These are phyloP conservation scores for Periophthalmus modestus DNA, from an alignment of 2,113 vertebrate species.

Conservation along the genomic window DNA sequence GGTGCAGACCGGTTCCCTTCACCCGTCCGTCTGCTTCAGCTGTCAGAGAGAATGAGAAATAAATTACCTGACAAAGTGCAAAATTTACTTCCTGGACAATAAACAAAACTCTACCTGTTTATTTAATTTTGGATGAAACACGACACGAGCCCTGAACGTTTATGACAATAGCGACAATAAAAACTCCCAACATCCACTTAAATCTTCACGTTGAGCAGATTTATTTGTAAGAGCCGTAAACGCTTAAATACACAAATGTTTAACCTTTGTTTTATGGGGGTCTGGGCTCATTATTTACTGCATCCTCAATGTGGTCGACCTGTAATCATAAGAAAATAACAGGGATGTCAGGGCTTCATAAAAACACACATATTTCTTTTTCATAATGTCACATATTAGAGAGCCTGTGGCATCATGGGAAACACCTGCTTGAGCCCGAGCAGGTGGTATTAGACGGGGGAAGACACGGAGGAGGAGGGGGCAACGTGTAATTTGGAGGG, in stretches of 20 bases:
- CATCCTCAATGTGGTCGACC: constrained; percentile 17
- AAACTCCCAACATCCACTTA: neutral
- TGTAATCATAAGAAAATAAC: constrained; percentile 61
- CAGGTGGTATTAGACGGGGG: constrained; percentile 39
- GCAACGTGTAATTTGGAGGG: constrained; percentile 52
- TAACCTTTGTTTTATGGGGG: neutral
- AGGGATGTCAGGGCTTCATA: constrained; percentile 47
- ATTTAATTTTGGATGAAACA: neutral
- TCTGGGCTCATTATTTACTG: neutral
- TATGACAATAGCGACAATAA: neutral
- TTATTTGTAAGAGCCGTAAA: neutral
- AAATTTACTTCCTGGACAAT: neutral
- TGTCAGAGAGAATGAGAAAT: no score
- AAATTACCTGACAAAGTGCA: no score
- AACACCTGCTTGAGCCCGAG: constrained; percentile 65
- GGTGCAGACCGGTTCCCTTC: no score
- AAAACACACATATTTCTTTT: constrained; percentile 51
- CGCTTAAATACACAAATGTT: neutral
- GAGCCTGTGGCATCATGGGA: constrained; percentile 51
- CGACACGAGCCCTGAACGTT: neutral
- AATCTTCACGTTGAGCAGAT: neutral
- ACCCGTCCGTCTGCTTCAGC: no score
- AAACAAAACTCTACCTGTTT: neutral
- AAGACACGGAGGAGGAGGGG: neutral
- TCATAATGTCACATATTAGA: constrained; percentile 59